Conservation (phyloP, 2,113 vertebrate species). For the Genyomyrus donnyi region DNA sequence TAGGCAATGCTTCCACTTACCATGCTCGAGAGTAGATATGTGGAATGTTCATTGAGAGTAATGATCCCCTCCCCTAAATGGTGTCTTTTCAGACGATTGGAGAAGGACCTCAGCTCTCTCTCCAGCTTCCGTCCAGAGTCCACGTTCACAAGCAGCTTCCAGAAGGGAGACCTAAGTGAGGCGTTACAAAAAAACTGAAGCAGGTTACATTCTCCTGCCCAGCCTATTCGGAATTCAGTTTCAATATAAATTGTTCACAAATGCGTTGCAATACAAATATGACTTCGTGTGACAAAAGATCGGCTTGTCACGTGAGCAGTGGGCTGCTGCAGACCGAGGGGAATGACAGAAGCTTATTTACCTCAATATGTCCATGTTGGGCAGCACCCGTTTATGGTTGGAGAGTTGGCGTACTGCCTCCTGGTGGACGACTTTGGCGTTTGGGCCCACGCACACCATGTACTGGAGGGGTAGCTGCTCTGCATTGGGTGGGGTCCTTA, state of each 20-base stretch:
- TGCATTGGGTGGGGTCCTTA: constrained; percentile 58
- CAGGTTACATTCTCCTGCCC: not conserved
- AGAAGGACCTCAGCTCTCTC: constrained; percentile 69
- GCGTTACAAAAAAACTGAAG: not conserved
- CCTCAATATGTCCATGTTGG: constrained; percentile 62
- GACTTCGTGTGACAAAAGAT: not conserved
- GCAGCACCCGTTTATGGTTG: constrained; percentile 45
- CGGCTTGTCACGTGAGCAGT: not conserved
- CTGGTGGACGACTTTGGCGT: constrained; percentile 58
- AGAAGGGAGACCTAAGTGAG: constrained; percentile 63
- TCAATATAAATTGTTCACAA: not conserved
- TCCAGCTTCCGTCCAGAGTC: constrained; percentile 67
- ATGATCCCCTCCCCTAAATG: constrained; percentile 69
- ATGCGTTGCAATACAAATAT: not conserved
- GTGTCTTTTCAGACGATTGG: constrained; percentile 67
- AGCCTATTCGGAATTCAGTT: not conserved
- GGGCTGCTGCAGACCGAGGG: not conserved
- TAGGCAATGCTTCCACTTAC: constrained; percentile 44
- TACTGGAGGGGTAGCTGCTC: constrained; percentile 63
- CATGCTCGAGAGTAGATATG: constrained; percentile 61
- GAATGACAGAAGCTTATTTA: constrained; percentile 31
- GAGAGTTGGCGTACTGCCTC: constrained; percentile 49
- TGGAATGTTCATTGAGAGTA: constrained; percentile 72
- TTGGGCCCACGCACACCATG: constrained; percentile 64
- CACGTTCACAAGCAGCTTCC: constrained; percentile 57